Conservation (phyloP, 1,140 invertebrate species). For the Macrotrachela quadricornifera region DNA sequence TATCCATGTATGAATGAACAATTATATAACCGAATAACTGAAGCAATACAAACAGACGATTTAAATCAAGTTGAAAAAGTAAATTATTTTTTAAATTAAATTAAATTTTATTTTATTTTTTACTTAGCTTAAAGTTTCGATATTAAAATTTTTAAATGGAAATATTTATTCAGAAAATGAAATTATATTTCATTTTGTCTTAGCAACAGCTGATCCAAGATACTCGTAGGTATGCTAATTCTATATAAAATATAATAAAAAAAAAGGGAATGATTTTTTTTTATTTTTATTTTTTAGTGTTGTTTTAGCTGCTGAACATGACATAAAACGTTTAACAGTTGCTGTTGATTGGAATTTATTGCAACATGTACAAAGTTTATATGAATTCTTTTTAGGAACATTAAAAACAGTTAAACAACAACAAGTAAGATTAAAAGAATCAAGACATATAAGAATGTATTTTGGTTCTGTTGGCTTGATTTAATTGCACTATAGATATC, state of each 20-base stretch:
- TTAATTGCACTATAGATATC: too few relatives aligned
- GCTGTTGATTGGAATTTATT: slow-evolving; percentile 19
- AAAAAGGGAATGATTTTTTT: neutral
- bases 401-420: neutral
- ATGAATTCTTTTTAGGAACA: slow-evolving; percentile 31
- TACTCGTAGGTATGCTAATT: slow-evolving; percentile 11
- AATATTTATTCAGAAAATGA: slow-evolving; percentile 52
- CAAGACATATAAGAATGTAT: neutral
- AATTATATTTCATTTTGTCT: slow-evolving; percentile 50
- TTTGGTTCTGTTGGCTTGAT: too few relatives aligned
- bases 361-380: slow-evolving; percentile 8
- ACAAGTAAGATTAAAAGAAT: neutral
- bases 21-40: slow-evolving; percentile 53
- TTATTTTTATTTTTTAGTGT: slow-evolving; percentile 38
- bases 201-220: slow-evolving; percentile 63
- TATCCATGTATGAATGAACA: slow-evolving; percentile 57
- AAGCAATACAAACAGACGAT: slow-evolving; percentile 34
- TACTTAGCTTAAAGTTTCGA: slow-evolving; percentile 42
- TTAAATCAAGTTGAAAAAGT: neutral
- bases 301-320: slow-evolving; percentile 50
- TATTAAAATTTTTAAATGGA: slow-evolving; percentile 55
- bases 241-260: neutral
- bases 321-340: slow-evolving; percentile 48
- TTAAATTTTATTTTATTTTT: neutral
- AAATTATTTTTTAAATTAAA: neutral